Base-by-base conservation (phyloP, 2,797 vertebrate species). In the Sparidentex hasta region DNA sequence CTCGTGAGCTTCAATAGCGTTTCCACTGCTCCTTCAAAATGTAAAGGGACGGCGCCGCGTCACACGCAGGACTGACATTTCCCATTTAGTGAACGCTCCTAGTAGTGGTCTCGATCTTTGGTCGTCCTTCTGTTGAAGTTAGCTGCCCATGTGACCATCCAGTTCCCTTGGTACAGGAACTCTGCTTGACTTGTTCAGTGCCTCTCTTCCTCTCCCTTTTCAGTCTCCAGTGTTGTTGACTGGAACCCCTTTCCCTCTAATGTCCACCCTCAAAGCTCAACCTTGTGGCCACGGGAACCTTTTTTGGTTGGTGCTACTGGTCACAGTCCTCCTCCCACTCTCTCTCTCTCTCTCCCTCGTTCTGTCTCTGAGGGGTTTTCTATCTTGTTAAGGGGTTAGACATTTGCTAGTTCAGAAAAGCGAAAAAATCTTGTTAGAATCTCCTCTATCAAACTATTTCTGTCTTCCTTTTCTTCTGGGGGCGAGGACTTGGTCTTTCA, bases 271-370 rank as follows among this genome's bases (percentile, higher is more conserved):
- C 52, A 57, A 56, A 79, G 29, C 41, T 47, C 61, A 74, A 57
- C 63, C 66, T 66, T 58, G 67, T 76, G 71, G 54, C 65, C 72
- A 71, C 47, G 0, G 70, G 47, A 64, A 38, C 59, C 56, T 81
- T 9, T 38, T 51, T 68, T 61, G 54, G 43, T 66, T 68, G 38
- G 38, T 76, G 78, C 73, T 64, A 33, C 74, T 84, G 18, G 47
- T 78, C n/a, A 5, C 65, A 76, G 66, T 67, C 77, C 71, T 78
- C 75, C 76, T 81, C 81, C 76, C 65, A 29, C 77, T 71, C 65
- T 65, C 38, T 59, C 27, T 20, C 14, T 25, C 61, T 59, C 21
- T 20, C 14, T n/a, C 58, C 25, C 67, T 7, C 69, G 58, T 18
- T n/a, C 8, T 20, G 9, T 57, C 33, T 57, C 48, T n/a, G n/a